Evolutionary conservation across 30 jellyfish, hydroid and myxozoan species (phyloP).

Genomic region (Hydractinia echinata): DNA sequence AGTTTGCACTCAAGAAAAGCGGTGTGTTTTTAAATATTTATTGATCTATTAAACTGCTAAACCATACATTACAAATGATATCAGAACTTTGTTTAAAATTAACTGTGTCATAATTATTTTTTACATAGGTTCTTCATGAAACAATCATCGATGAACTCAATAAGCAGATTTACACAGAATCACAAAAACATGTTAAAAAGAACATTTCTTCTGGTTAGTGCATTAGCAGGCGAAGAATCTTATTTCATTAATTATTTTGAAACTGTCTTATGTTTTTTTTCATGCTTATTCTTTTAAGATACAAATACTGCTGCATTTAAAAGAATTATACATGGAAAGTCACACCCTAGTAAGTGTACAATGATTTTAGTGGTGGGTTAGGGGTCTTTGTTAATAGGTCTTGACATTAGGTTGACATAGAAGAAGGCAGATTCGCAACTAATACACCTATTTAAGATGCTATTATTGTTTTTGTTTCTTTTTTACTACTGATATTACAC

Average conservation of each 20-base stretch:
- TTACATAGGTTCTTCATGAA: constrained; percentile 60
- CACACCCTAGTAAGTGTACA: no score
- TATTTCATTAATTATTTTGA: no score
- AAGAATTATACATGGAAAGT: constrained; percentile 19
- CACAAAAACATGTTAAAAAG: constrained; percentile 42
- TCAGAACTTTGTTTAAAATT: not conserved
- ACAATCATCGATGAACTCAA: constrained; percentile 74
- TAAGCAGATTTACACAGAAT: constrained; percentile 71
- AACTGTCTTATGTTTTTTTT: no score
- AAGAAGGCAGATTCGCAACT: no score
- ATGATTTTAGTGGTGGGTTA: no score
- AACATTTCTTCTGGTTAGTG: constrained; percentile 47
- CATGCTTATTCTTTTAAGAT: not conserved
- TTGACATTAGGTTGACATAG: no score
- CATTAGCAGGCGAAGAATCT: no score
- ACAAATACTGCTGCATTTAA: constrained; percentile 32
- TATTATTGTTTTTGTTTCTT: no score
- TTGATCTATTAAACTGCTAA: no score
- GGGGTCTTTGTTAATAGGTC: no score
- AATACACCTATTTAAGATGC: no score
- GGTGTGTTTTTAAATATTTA: constrained; percentile 27
- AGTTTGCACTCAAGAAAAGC: constrained; percentile 64
- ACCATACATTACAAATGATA: not conserved
- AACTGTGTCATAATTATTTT: not conserved
- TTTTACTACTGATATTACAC: no score